phyloP scores from a whole-genome alignment of 1,140 invertebrate genomes.

The Popillia japonica region DNA sequence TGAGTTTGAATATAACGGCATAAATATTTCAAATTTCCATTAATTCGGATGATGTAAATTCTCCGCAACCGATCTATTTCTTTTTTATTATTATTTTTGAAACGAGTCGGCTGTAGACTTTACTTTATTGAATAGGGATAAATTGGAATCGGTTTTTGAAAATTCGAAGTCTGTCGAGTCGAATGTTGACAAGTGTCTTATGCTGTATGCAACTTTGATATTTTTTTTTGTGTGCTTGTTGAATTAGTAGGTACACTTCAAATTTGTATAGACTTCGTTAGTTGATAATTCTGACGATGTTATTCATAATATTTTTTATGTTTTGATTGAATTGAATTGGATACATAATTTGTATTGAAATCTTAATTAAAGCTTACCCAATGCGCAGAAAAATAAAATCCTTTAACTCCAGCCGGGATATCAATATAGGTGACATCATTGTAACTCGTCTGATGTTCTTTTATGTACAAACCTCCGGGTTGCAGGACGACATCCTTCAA shows the following conservation, averaged over 20 bases:
- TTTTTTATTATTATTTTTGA: not conserved
- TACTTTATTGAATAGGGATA: not conserved
- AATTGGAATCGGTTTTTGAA: not conserved
- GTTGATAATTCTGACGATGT: not conserved
- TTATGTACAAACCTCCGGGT: slow-evolving; percentile 63
- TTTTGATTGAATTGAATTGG: not conserved
- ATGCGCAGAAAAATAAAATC: slow-evolving; percentile 84
- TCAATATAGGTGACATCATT: slow-evolving; percentile 66
- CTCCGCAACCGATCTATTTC: not conserved
- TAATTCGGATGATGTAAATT: not conserved
- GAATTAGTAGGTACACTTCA: not conserved
- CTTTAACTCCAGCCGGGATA: slow-evolving; percentile 70
- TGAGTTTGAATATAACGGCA: not conserved
- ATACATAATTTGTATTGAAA: not conserved
- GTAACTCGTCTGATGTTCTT: slow-evolving; percentile 53
- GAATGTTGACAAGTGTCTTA: too few relatives aligned
- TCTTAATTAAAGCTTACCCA: slow-evolving; percentile 68
- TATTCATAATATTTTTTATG: not conserved
- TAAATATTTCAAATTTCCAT: not conserved
- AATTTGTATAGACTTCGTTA: not conserved
- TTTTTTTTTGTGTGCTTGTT: too few relatives aligned
- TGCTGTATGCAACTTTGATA: too few relatives aligned
- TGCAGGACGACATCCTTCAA: slow-evolving; percentile 70
- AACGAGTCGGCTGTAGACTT: not conserved
- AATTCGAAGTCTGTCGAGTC: not conserved